Evolutionary conservation across 2,797 vertebrate genomes (phyloP).

Genomic region (Chloroceryle inda): DNA sequence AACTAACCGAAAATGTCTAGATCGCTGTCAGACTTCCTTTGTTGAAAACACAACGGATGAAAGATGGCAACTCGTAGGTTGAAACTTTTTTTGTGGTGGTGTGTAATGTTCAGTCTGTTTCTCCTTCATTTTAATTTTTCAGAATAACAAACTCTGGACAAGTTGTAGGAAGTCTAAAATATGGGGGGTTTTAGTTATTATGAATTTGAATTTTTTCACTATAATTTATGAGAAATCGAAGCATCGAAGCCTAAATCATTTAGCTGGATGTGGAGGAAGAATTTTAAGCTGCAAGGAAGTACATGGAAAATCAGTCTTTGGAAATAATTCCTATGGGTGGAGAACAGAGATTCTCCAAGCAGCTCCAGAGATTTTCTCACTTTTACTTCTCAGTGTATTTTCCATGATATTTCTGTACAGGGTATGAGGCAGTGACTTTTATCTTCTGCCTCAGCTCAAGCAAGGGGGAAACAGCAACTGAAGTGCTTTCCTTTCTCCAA

Average conservation of each 20-base stretch:
- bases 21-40: slow-evolving; percentile 5
- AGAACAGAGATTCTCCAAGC: background rate
- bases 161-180: background rate
- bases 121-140: background rate
- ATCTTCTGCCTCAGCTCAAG: background rate
- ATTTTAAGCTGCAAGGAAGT: background rate
- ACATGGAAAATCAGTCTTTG: background rate
- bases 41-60: background rate
- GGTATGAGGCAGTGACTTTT: background rate
- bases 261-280: background rate
- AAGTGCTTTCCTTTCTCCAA: background rate
- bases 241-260: background rate
- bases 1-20: slow-evolving; percentile 20
- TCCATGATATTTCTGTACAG: background rate
- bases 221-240: background rate
- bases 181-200: background rate
- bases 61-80: background rate
- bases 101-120: background rate
- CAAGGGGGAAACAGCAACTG: background rate
- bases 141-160: background rate
- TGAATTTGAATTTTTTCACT: background rate
- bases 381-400: background rate
- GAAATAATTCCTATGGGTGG: background rate
- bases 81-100: background rate
- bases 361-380: background rate